Base-by-base conservation (phyloP, 2,888 invertebrate genomes). In the Gari tellinella region DNA sequence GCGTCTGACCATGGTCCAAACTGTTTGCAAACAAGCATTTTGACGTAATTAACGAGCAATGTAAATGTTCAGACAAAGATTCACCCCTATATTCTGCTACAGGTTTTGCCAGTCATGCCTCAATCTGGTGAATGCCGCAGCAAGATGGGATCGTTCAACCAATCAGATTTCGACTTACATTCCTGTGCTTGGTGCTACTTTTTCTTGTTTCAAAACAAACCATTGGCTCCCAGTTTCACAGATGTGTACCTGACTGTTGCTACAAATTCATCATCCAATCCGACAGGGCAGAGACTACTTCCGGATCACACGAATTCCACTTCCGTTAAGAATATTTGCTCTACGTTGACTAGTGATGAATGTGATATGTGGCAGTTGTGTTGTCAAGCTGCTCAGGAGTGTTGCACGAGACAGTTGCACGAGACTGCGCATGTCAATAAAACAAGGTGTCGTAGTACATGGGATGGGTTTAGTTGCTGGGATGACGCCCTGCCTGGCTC, bases 391-490 rank as follows among this genome's bases (percentile, higher is more conserved):
- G 55, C 62, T 17, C 17, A 53, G 1, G 51, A 52, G 0, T 75
- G 75, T 37, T 75, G 75, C 45, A 23, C 23, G 21, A 3, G 51
- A 23, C 61, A 61, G 21, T 17, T 61, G 37, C 15, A 51, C 23
- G 25, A 38, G 14, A 37, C 17, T 57, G 51, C 12, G 25, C 31
- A 10, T 38, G 31, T 38, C 37, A 48, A 17, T 37, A 74, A 64
- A 21, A 17, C 48, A 7, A 66, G 66, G 23, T 75, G 75, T 21
- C 19, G 15, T 5, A 12, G 57, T 15, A 75, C 75, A 25, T 75
- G 75, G 75, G 75, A 75, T 25, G 75, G 75, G 1, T 70, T 31
- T 17, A 66, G 69, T 8, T 75, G 75, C 45, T 75, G 75, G 70
- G 63, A 63, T 17, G 37, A 26, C 5, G 70, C 64, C 2, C 15